Conservation (phyloP, 2,888 invertebrate species). For the Drosophila eohydei region DNA sequence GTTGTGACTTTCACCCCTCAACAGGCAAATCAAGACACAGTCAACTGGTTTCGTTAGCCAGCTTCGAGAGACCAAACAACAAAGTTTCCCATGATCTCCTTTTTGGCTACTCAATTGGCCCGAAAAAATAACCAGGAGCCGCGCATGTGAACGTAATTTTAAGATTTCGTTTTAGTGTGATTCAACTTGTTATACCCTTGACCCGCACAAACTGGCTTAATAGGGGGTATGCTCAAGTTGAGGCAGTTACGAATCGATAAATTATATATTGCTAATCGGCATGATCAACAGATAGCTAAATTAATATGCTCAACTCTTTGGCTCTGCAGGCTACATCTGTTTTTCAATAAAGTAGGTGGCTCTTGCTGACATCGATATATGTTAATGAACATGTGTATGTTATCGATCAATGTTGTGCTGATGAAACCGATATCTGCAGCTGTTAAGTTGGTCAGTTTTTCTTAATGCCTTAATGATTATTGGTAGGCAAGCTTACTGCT, state of each 20-base stretch:
- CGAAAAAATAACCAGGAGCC: conserved; percentile 3
- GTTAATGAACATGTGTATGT: not conserved
- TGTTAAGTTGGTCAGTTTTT: too few relatives aligned
- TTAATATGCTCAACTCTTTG: not conserved
- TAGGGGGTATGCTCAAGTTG: not conserved
- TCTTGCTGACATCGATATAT: not conserved
- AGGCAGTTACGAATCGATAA: not conserved
- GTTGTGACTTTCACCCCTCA: conserved; percentile 69
- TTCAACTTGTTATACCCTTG: conserved; percentile 3
- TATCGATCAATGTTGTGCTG: not conserved
- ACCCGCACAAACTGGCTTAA: not conserved
- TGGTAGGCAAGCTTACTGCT: too few relatives aligned
- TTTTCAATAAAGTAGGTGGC: not conserved
- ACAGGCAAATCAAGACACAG: conserved; percentile 57
- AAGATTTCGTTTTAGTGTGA: conserved; percentile 52
- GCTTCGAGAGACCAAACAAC: conserved; percentile 5
- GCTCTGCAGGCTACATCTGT: not conserved
- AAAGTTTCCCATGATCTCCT: conserved; percentile 60
- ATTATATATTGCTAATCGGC: conserved; percentile 4
- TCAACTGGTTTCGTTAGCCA: conserved; percentile 61
- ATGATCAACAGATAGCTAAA: not conserved
- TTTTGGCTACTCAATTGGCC: conserved; percentile 10
- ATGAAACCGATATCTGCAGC: not conserved
- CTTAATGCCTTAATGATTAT: not conserved
- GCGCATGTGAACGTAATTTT: conserved; percentile 31